phyloP scores from a whole-genome alignment of 1,140 invertebrate genomes.

The Sycophila sp. region DNA sequence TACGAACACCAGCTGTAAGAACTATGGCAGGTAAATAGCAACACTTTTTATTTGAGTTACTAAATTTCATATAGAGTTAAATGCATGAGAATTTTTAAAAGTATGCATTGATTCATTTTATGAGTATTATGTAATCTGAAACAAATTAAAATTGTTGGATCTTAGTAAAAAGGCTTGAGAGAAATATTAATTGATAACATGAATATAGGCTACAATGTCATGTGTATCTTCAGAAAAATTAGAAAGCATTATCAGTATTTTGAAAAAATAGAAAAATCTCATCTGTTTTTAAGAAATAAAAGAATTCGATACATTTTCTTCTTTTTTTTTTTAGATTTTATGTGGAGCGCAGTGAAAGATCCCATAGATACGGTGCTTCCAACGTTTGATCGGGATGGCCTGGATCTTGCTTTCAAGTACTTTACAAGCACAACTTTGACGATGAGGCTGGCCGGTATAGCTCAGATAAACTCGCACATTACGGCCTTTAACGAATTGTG shows the following conservation, averaged over 20 bases:
- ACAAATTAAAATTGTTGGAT: no score
- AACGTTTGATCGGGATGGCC: constrained; percentile 87
- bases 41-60: no score
- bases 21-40: constrained; percentile 82
- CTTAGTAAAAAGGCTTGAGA: no score
- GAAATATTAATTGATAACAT: no score
- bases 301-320: no score
- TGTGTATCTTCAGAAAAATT: not conserved
- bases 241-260: not conserved
- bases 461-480: constrained; percentile 95
- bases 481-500: constrained; percentile 90
- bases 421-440: constrained; percentile 93
- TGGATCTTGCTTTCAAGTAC: constrained; percentile 93
- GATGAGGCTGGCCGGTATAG: constrained; percentile 88
- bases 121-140: no score
- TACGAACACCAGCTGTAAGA: constrained; percentile 84
- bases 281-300: no score
- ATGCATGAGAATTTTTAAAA: not conserved
- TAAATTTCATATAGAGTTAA: no score
- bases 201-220: no score
- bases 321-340: constrained; percentile 74
- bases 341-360: constrained; percentile 94
- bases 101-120: not conserved
- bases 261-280: not conserved
- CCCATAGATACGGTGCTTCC: constrained; percentile 83